phyloP scores from a whole-genome alignment of 2,113 vertebrate species.

The Neopipo cinnamomea region DNA sequence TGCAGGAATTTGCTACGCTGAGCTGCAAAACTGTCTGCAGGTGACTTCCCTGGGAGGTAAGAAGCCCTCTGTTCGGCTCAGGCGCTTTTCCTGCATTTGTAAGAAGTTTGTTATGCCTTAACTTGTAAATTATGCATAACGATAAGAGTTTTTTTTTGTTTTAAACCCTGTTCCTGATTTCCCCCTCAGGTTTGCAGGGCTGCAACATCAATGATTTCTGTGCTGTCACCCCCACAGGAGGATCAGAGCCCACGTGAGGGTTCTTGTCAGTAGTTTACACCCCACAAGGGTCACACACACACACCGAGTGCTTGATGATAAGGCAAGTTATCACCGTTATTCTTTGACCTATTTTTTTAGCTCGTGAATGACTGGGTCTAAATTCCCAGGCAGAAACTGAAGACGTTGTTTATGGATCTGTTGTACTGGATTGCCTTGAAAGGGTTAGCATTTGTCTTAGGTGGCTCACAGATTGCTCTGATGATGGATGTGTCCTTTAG shows the following conservation, averaged over 20 bases:
- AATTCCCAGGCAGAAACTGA: constrained; percentile 4
- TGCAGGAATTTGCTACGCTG: neutral
- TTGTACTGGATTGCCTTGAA: constrained; percentile 40
- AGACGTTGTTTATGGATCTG: constrained; percentile 32
- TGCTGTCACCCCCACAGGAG: neutral
- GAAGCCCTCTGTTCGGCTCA: neutral
- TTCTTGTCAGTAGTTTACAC: neutral
- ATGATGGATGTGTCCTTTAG: neutral
- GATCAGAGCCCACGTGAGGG: neutral
- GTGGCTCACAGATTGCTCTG: constrained; percentile 6
- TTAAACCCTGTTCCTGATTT: neutral
- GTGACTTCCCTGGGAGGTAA: neutral
- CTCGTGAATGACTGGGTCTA: neutral
- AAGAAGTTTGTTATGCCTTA: neutral
- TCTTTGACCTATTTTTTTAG: constrained; percentile 34
- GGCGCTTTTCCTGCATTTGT: neutral
- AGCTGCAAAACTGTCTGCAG: neutral
- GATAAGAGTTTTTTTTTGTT: neutral
- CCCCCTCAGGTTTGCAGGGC: neutral
- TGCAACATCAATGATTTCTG: neutral
- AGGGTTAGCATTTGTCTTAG: constrained; percentile 13
- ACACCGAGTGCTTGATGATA: neutral
- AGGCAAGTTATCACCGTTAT: constrained; percentile 4
- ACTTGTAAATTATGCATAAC: neutral
- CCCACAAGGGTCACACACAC: neutral